Conservation (phyloP, 2,113 vertebrate genomes). For the Thalassoma bifasciatum region DNA sequence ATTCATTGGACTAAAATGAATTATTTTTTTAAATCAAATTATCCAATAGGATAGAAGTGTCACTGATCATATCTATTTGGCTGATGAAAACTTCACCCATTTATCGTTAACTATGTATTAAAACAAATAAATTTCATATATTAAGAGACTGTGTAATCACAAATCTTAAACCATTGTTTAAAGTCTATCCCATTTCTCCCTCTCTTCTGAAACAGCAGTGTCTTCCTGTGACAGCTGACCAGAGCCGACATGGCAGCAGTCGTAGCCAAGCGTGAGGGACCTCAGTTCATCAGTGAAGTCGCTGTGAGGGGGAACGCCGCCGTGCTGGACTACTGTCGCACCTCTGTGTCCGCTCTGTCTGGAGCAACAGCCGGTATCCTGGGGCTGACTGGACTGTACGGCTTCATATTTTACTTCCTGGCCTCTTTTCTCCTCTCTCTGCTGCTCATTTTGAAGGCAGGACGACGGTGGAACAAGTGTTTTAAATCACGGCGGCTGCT, state of each 20-base stretch:
- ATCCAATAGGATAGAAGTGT: background rate
- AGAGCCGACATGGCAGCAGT: constrained; percentile 85
- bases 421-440: constrained; percentile 93
- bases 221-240: constrained; percentile 40
- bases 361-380: constrained; percentile 97
- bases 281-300: constrained; percentile 97
- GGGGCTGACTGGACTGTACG: constrained; percentile 93
- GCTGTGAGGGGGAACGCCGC: constrained; percentile 94
- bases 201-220: constrained; percentile 25
- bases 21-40: no score
- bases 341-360: constrained; percentile 95
- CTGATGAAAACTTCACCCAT: background rate
- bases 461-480: constrained; percentile 95
- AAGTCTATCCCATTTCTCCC: background rate
- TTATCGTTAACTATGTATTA: background rate
- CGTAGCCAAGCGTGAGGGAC: constrained; percentile 92
- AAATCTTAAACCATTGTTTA: background rate
- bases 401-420: constrained; percentile 96
- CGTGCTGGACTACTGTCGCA: constrained; percentile 96
- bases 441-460: constrained; percentile 94
- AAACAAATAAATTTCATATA: background rate
- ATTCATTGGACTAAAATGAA: no score
- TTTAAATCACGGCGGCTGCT: constrained; percentile 95
- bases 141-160: background rate
- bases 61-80: background rate